A percentile compares a stretch with the other conserved stretches of the same genome.
phyloP scores from a whole-genome alignment of 2,888 invertebrate genomes.

The Troglohyphantes excavatus region DNA sequence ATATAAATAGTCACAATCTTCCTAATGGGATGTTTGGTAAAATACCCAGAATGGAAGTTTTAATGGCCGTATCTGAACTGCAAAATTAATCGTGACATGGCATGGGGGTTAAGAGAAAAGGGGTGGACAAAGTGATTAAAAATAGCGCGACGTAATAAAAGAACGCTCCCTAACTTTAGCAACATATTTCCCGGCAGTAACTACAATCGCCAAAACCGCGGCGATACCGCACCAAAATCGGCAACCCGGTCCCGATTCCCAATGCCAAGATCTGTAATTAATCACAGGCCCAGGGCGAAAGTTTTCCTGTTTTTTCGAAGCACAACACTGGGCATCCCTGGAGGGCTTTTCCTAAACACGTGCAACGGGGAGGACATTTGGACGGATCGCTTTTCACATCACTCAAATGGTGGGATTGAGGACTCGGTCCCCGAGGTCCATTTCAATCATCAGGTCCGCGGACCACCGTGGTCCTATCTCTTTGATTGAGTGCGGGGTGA shows the following conservation, averaged over 20 bases:
- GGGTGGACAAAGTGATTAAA: too few relatives aligned
- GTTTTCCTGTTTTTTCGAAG: constrained; percentile 56
- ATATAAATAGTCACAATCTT: too few relatives aligned
- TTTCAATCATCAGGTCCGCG: constrained; percentile 59
- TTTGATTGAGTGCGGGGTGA: not conserved
- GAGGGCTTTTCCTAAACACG: constrained; percentile 66
- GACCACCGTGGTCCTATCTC: constrained; percentile 42
- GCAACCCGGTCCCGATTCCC: constrained; percentile 39
- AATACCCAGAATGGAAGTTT: too few relatives aligned
- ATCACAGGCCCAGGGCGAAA: constrained; percentile 54
- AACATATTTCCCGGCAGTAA: too few relatives aligned
- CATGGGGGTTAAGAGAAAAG: too few relatives aligned
- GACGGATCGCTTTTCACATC: constrained; percentile 62
- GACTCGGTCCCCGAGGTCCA: constrained; percentile 59
- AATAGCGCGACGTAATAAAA: too few relatives aligned
- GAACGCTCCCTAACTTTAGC: too few relatives aligned
- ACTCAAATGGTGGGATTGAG: constrained; percentile 33
- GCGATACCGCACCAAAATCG: constrained; percentile 38
- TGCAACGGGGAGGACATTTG: constrained; percentile 55
- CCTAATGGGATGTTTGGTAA: too few relatives aligned
- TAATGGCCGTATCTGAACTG: too few relatives aligned
- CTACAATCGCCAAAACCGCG: constrained; percentile 1
- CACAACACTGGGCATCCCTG: constrained; percentile 24
- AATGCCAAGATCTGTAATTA: constrained; percentile 74
- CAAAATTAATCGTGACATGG: too few relatives aligned